A percentile compares a stretch with the other conserved stretches of the same genome.
phyloP scores from a whole-genome alignment of 2,797 vertebrate genomes.

The Synanceia verrucosa region DNA sequence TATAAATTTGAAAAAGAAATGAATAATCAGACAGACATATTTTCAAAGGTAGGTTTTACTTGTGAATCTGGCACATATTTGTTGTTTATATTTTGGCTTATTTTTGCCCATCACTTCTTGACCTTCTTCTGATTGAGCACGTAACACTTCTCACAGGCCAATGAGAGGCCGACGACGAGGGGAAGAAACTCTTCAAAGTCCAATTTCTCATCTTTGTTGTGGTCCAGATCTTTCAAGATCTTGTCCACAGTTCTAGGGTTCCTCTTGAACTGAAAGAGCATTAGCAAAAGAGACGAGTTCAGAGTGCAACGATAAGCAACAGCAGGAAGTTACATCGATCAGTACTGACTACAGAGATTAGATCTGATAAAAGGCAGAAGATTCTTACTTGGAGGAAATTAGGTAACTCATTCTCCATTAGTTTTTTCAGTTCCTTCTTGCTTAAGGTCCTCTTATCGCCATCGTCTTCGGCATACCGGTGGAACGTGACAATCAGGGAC shows the following conservation, averaged over 20 bases:
- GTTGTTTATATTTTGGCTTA: neutral
- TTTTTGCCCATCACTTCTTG: conserved; percentile 54
- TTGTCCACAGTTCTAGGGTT: conserved; percentile 62
- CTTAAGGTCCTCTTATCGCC: conserved; percentile 64
- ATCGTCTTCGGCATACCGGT: conserved; percentile 65
- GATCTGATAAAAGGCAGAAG: neutral
- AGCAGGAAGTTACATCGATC: neutral
- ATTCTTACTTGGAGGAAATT: conserved; percentile 86
- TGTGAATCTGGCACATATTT: conserved; percentile 12
- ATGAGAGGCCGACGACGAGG: conserved; percentile 74
- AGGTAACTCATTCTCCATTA: conserved; percentile 86
- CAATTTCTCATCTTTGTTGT: conserved; percentile 81
- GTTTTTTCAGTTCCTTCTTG: conserved; percentile 82
- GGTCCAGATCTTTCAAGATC: conserved; percentile 87
- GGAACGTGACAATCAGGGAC: conserved; percentile 77
- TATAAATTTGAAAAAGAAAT: neutral
- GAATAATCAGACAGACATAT: conserved; percentile 2
- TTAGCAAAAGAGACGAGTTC: neutral
- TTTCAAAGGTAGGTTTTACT: conserved; percentile 48
- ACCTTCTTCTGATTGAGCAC: conserved; percentile 23
- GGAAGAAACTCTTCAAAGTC: conserved; percentile 88
- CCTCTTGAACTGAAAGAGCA: conserved; percentile 72
- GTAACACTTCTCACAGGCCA: conserved; percentile 76
- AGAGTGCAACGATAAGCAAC: neutral
- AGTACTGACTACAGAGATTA: neutral